Percentiles rank a stretch among this genome's conserved stretches.
phyloP scores from a whole-genome alignment of 2,888 invertebrate genomes.

The Exocentrus adspersus region DNA sequence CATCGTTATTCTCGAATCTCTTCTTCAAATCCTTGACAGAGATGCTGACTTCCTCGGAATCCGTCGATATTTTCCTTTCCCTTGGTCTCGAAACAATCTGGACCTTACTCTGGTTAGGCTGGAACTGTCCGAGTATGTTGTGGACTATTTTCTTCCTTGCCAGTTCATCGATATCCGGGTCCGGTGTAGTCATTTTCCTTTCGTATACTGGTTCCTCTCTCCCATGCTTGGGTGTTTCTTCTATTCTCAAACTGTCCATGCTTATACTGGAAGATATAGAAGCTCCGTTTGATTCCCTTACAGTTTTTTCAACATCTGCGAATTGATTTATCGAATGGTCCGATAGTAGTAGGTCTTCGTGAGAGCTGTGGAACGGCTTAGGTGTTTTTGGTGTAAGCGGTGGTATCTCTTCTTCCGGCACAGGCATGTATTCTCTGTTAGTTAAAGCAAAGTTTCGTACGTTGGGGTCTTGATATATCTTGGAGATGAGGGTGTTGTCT shows the following conservation, averaged over 20 bases:
- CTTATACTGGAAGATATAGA: conserved; percentile 3
- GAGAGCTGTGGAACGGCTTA: conserved; percentile 20
- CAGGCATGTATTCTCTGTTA: conserved; percentile 47
- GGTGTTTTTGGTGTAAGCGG: too few species aligned
- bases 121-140: conserved; percentile 49
- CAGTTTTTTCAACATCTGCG: neutral
- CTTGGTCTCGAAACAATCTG: neutral
- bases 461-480: conserved; percentile 51
- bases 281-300: neutral
- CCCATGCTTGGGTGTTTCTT: neutral
- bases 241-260: neutral
- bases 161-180: conserved; percentile 43
- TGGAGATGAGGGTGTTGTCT: conserved; percentile 53
- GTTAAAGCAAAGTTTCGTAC: conserved; percentile 50
- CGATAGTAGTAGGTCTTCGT: conserved; percentile 25
- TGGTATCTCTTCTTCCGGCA: conserved; percentile 22
- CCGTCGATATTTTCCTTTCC: conserved; percentile 8
- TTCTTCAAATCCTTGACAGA: conserved; percentile 56
- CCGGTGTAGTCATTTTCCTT: conserved; percentile 15
- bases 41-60: conserved; percentile 38
- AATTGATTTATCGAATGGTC: neutral
- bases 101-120: neutral
- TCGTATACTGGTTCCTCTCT: neutral
- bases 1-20: conserved; percentile 53
- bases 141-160: conserved; percentile 45